Conservation (phyloP, 2,113 vertebrate genomes). For the Gymnorhina tibicen region DNA sequence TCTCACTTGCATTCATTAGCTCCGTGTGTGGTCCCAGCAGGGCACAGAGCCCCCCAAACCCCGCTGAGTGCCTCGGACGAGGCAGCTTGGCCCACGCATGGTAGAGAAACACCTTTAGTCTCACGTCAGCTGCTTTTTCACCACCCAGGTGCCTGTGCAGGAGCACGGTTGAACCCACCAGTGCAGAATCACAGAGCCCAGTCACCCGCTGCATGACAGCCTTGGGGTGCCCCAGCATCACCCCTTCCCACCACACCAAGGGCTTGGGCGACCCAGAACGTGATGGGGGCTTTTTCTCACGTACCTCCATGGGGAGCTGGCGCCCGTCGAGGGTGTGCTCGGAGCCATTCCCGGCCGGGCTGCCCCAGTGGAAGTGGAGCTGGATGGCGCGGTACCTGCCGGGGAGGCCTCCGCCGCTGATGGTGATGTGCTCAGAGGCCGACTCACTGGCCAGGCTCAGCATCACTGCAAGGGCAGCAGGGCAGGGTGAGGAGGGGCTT, state of each 20-base stretch:
- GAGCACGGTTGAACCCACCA: rapidly evolving
- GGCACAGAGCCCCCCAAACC: neutral
- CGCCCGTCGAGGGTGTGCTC: constrained; percentile 81
- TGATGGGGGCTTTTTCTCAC: rapidly evolving
- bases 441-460: constrained; percentile 55
- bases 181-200: rapidly evolving
- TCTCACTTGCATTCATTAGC: neutral
- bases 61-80: rapidly evolving
- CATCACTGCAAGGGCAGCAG: constrained; percentile 34
- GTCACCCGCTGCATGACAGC: neutral
- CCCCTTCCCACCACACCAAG: neutral
- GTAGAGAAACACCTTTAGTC: neutral
- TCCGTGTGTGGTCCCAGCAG: neutral
- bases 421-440: constrained; percentile 54
- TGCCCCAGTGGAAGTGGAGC: constrained; percentile 89
- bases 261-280: rapidly evolving
- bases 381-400: constrained; percentile 74
- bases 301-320: constrained; percentile 84
- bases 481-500: neutral
- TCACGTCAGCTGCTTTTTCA: neutral
- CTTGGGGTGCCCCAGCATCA: neutral
- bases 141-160: neutral
- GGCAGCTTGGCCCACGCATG: rapidly evolving
- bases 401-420: constrained; percentile 74
- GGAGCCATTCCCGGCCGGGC: constrained; percentile 66